Evolutionary conservation across 2,888 invertebrate genomes (phyloP).

Genomic region (Pteria penguin): DNA sequence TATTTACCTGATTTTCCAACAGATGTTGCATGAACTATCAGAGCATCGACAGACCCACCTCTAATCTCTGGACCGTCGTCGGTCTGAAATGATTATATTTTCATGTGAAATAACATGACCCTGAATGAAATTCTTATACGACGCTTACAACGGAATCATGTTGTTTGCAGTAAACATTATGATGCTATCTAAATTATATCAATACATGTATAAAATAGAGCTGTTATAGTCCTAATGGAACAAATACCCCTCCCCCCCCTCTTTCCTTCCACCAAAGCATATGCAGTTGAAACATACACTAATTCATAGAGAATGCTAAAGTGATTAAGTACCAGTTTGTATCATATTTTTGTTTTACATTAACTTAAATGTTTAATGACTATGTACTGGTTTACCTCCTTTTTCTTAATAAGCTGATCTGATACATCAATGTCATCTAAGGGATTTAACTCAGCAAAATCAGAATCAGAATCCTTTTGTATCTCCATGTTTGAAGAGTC

Average conservation of each 20-base stretch:
- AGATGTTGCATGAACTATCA: slow-evolving; percentile 97
- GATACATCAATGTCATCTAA: slow-evolving; percentile 91
- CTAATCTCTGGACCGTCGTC: slow-evolving; percentile 88
- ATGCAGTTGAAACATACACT: too few species aligned
- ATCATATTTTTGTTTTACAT: background rate
- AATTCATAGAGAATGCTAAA: too few species aligned
- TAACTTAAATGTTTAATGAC: too few species aligned
- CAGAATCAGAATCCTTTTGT: slow-evolving; percentile 74
- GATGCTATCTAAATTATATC: too few species aligned
- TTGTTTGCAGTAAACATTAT: too few species aligned
- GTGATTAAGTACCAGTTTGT: background rate
- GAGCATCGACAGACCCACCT: slow-evolving; percentile 95
- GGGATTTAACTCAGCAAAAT: slow-evolving; percentile 73
- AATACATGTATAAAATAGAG: too few species aligned
- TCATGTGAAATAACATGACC: too few species aligned
- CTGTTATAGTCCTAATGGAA: too few species aligned
- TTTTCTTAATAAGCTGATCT: slow-evolving; percentile 89
- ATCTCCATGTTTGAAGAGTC: slow-evolving; percentile 58
- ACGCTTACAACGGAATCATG: too few species aligned
- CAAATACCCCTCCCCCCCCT: too few species aligned
- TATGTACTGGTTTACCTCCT: slow-evolving; percentile 82
- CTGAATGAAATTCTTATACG: too few species aligned
- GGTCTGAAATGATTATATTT: slow-evolving; percentile 49
- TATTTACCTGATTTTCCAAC: slow-evolving; percentile 88
- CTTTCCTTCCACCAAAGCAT: too few species aligned